Evolutionary conservation across 2,797 vertebrate species (phyloP), one percentile per base, ranked within the genome.

Genomic region (Betta splendens): DNA sequence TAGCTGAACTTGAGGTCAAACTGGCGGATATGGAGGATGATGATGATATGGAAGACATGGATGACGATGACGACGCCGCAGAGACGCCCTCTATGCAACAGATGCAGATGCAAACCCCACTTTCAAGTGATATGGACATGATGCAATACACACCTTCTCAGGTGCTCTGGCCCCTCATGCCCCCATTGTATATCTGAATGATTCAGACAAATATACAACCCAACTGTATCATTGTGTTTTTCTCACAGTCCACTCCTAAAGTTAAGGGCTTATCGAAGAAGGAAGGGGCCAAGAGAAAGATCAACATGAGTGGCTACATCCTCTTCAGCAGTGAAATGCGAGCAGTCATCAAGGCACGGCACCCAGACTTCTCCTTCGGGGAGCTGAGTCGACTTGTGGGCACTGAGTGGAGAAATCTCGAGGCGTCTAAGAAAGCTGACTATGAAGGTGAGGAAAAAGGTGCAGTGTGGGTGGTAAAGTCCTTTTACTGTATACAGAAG

Each of bases 271-370:
- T 94, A 65, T 90, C 94, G 64, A 99, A 99, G 89, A 99, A 99
- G 69, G 98, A 99, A 84, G 94, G 97, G 42, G 94, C 96, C 51
- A 99, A 99, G 87, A 92, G 98, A 80, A 99, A 99, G 93, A 99
- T 98, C 90, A 99, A 99, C 92, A 98, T 98, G 96, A 99, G 98
- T 56, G 97, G 97, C 80, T 99, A 99, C 70, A 99, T 99, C 87
- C 89, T 99, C 72, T 99, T 99, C 89, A 99, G 98, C 91, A 99
- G 98, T 54, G 98, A 99, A 83, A 98, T 99, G 96, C 92, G 98
- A 80, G 94, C 98, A 11, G 94, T 99, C 58, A 98, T 99, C 83
- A 99, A 99, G 88, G 96, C 97, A 64, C 93, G 95, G 51, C 95
- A 99, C 75, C 98, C 98, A 15, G 97, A 99, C 83, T 99, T 92